Conservation (phyloP, 2,113 vertebrate genomes). For the Stigmatopora argus region DNA sequence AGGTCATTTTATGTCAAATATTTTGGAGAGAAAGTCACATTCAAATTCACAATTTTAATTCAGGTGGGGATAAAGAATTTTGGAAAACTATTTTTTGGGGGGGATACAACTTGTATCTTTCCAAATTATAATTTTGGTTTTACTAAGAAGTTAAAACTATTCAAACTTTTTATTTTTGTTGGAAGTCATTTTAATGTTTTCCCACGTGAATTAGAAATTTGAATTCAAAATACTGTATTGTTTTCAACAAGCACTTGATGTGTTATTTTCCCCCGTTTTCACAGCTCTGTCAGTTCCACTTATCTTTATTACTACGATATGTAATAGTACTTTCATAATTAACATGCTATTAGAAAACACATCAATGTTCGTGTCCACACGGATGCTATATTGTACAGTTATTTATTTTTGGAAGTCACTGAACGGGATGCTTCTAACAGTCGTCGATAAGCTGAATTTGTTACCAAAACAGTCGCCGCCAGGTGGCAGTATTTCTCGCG, state of each 20-base stretch:
- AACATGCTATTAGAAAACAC: constrained; percentile 71
- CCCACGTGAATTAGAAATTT: no score
- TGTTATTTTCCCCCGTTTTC: constrained; percentile 32
- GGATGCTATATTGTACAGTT: constrained; percentile 71
- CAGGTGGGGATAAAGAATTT: no score
- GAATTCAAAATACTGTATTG: constrained; percentile 3
- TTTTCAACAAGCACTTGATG: constrained; percentile 46
- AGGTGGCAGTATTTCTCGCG: constrained; percentile 50
- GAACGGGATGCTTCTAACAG: constrained; percentile 64
- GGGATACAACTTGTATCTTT: no score
- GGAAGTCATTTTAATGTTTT: no score
- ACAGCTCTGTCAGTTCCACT: constrained; percentile 8
- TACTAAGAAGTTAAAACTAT: no score
- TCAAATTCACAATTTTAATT: no score
- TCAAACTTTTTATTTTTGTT: no score
- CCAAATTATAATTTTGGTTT: no score
- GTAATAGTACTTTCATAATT: constrained; percentile 54
- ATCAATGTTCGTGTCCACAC: constrained; percentile 51
- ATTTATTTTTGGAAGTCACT: constrained; percentile 67
- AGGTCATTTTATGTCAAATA: no score
- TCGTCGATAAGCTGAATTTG: constrained; percentile 66
- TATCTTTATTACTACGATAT: constrained; percentile 32
- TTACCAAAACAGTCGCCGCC: constrained; percentile 57
- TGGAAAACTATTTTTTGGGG: no score
- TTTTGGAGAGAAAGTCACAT: no score